Evolutionary conservation across 2,797 vertebrate species (phyloP).

Genomic region (Enteromius thamalakanensis): DNA sequence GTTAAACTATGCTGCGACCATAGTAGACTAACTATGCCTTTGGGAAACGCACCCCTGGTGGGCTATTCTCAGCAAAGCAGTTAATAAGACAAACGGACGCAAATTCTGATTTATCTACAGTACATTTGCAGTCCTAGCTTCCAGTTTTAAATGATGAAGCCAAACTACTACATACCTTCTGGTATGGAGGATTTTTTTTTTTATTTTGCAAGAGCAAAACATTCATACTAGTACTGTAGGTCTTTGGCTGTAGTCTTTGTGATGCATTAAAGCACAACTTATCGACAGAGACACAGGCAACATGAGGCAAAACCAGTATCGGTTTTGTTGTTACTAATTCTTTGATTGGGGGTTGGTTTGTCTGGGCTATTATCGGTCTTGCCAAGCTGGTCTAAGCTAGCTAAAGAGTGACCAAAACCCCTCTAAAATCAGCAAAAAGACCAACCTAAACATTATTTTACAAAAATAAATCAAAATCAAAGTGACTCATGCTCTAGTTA

Average conservation of each 20-base stretch:
- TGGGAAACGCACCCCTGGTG: too few relatives aligned
- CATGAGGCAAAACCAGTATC: background rate
- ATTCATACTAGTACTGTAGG: background rate
- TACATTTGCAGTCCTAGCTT: background rate
- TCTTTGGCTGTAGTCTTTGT: background rate
- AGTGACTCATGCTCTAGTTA: background rate
- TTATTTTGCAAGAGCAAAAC: background rate
- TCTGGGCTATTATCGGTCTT: background rate
- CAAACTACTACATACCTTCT: background rate
- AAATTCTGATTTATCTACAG: background rate
- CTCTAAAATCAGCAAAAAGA: background rate
- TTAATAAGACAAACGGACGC: background rate
- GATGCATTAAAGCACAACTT: background rate
- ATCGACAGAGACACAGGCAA: background rate
- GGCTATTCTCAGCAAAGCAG: background rate
- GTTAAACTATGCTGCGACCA: too few relatives aligned
- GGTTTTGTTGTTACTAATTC: background rate
- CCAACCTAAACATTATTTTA: background rate
- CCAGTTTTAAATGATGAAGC: background rate
- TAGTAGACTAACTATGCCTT: too few relatives aligned
- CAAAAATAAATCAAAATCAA: background rate
- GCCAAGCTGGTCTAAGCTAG: background rate
- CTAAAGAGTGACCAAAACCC: background rate
- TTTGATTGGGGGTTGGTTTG: background rate
- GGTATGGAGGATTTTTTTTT: background rate